Evolutionary conservation across 2,113 vertebrate genomes (phyloP).

Genomic region (Heptranchias perlo): DNA sequence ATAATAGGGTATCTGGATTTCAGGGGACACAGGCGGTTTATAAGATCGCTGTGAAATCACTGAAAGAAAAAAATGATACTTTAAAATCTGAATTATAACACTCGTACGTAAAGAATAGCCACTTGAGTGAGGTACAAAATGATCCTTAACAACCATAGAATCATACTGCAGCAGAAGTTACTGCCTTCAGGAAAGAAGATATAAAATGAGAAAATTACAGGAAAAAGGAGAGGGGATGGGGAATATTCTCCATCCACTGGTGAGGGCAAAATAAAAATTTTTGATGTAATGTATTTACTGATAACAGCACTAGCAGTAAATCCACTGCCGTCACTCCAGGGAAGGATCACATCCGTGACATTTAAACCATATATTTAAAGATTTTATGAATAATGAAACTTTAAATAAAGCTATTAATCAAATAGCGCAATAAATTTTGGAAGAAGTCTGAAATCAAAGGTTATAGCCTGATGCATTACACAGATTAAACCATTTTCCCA

Average conservation of each 20-base stretch:
- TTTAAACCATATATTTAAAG: not conserved
- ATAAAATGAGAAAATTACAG: not conserved
- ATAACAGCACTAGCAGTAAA: not conserved
- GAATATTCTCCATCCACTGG: not conserved
- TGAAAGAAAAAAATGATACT: not conserved
- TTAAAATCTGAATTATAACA: not conserved
- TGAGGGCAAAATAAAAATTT: not conserved
- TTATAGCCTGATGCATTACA: not conserved
- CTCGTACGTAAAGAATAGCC: not conserved
- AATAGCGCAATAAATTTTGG: not conserved
- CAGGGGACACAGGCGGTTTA: not conserved
- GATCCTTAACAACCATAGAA: not conserved
- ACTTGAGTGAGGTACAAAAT: not conserved
- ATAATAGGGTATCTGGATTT: not conserved
- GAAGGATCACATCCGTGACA: not conserved
- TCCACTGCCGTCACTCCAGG: not conserved
- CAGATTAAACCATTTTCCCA: constrained; percentile 2
- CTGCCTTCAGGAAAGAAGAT: not conserved
- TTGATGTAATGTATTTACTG: not conserved
- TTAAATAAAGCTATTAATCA: not conserved
- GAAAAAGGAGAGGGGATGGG: not conserved
- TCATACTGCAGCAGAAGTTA: not conserved
- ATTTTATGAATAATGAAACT: not conserved
- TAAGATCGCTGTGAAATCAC: not conserved
- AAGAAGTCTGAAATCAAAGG: constrained; percentile 20